Base-by-base conservation (phyloP, 2,888 invertebrate species). In the Nebria brevicollis region DNA sequence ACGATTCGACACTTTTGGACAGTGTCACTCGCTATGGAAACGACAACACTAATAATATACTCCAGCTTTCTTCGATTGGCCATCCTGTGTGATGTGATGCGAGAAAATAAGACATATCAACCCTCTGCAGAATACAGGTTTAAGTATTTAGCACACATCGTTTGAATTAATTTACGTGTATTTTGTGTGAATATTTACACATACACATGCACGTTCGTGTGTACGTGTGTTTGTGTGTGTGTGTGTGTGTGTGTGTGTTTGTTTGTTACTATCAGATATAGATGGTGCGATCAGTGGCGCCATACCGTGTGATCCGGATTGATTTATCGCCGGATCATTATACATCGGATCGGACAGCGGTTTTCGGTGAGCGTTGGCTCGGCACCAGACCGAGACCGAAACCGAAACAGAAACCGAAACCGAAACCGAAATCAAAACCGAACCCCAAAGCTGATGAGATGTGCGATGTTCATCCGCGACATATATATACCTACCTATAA, bases 241-340 rank as follows among this genome's bases (percentile, higher is more conserved):
- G 54, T 54, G 54, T 54, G 54, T 3, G 54, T 5, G 8, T n/a
- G n/a, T n/a, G n/a, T n/a, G n/a, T n/a, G n/a, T n/a, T n/a, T n/a
- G n/a, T n/a, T n/a, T 2, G 54, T 54, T 11, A 2, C 54, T 1
- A 54, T 54, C 8, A 8, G 54, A 54, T 54, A 54, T 54, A 54
- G 54, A 11, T 54, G 54, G 54, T 54, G 54, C 54, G 54, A 54
- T 54, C 6, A 7, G 70, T 70, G 70, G 70, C 70, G 70, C 70
- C 70, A 70, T 26, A 70, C 70, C 70, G 70, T 70, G 70, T 70
- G 70, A 70, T 70, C 70, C 70, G 70, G 70, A 8, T 25, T 70
- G 70, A 70, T 70, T 70, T 70, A 70, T 70, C 70, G 26, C 25
- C 70, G 70, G 70, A 70, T 70, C 70, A 70, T 70, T 70, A 25